These are phyloP conservation scores for Sarotherodon lohbergeri DNA, from an alignment of 2,113 vertebrate genomes.

Conservation along the genomic window DNA sequence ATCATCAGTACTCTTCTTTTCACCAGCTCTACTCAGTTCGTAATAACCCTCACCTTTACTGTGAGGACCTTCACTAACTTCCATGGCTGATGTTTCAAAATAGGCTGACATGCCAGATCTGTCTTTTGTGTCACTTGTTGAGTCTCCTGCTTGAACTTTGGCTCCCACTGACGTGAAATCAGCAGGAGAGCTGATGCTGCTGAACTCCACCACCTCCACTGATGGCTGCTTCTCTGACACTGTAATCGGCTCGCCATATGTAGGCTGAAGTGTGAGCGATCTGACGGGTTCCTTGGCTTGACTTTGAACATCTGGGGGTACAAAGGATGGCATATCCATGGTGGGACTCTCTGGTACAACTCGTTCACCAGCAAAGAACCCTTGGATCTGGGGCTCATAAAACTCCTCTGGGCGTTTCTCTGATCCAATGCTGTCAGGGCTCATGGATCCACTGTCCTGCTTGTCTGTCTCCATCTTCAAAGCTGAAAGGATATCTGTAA, in stretches of 20 bases:
- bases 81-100: conserved; percentile 93
- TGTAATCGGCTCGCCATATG: conserved; percentile 62
- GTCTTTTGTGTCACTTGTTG: conserved; percentile 70
- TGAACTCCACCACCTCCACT: conserved; percentile 70
- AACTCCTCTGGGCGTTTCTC: conserved; percentile 66
- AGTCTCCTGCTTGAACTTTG: conserved; percentile 52
- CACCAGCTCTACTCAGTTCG: conserved; percentile 86
- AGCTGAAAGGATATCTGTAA: conserved; percentile 96
- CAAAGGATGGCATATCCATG: conserved; percentile 62
- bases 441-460: conserved; percentile 73
- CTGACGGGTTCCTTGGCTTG: conserved; percentile 64
- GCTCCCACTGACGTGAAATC: conserved; percentile 35
- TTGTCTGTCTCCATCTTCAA: conserved; percentile 93
- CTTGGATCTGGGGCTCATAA: conserved; percentile 59
- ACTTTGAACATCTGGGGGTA: conserved; percentile 54
- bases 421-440: conserved; percentile 70
- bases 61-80: conserved; percentile 70
- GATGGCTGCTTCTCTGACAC: conserved; percentile 72
- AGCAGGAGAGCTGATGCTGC: conserved; percentile 50
- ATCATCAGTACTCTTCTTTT: conserved; percentile 63
- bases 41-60: conserved; percentile 86
- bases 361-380: conserved; percentile 63
- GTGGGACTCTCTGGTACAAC: conserved; percentile 67
- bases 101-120: conserved; percentile 96
- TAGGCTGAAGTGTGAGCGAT: conserved; percentile 55